These are phyloP conservation scores for Aphidoletes aphidimyza DNA, from an alignment of 2,888 invertebrate genomes.

Conservation along the genomic window DNA sequence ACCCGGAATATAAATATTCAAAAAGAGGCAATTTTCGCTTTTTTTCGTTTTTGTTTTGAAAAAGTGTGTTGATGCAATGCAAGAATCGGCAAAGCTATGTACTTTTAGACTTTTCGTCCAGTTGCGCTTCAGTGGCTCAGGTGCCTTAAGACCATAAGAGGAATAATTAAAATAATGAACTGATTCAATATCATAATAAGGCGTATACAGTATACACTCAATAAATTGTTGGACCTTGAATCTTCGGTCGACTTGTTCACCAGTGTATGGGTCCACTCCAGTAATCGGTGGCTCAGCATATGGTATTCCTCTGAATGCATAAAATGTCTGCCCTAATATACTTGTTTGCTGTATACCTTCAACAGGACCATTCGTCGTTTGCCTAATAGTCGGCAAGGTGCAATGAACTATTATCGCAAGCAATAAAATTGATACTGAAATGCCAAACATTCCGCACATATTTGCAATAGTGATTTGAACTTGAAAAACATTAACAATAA, in stretches of 20 bases:
- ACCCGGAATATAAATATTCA: constrained; percentile 50
- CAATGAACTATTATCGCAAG: background rate
- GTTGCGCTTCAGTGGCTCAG: background rate
- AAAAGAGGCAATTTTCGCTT: constrained; percentile 31
- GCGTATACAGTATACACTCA: too few relatives aligned
- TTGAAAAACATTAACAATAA: too few relatives aligned
- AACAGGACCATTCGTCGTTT: constrained; percentile 29
- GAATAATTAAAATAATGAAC: background rate
- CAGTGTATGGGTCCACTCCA: constrained; percentile 5
- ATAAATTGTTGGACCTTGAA: background rate
- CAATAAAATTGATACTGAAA: too few relatives aligned
- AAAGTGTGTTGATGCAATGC: background rate
- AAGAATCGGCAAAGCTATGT: background rate
- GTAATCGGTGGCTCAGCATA: constrained; percentile 35
- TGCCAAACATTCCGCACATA: too few relatives aligned
- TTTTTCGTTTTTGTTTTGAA: too few relatives aligned
- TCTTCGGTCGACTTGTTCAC: background rate
- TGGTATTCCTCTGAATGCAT: constrained; percentile 25
- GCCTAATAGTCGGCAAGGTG: background rate
- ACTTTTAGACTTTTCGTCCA: background rate
- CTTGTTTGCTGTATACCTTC: background rate
- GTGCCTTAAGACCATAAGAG: background rate
- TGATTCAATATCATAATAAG: too few relatives aligned
- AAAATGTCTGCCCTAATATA: background rate
- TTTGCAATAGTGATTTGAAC: too few relatives aligned